A percentile compares a stretch with the other conserved stretches of the same genome.
Conservation (phyloP, 1,140 invertebrate species). For the Drosophila paulistorum region DNA sequence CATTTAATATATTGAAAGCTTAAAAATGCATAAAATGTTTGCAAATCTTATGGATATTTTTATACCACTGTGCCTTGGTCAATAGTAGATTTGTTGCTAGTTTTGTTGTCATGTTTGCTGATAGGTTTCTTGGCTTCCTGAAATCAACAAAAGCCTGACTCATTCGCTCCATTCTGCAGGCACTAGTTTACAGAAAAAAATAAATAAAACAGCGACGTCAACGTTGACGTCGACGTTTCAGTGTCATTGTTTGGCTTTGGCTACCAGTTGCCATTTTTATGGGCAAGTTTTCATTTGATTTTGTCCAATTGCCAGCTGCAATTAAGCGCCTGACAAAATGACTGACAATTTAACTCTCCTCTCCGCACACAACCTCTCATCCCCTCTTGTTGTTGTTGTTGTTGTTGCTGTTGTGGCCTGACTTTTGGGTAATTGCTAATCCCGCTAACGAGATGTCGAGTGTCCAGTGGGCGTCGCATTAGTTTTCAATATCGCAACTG, state of each 20-base stretch:
- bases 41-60: not conserved
- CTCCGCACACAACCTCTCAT: not conserved
- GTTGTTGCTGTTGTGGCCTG: slow-evolving; percentile 38
- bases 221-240: slow-evolving; percentile 53
- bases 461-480: slow-evolving; percentile 79
- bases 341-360: slow-evolving; percentile 69
- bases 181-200: not conserved
- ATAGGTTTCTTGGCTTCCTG: slow-evolving; percentile 64
- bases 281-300: slow-evolving; percentile 34
- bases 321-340: slow-evolving; percentile 80
- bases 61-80: slow-evolving; percentile 10
- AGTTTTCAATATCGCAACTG: slow-evolving; percentile 71
- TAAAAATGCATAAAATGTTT: no score
- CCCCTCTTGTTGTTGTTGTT: not conserved
- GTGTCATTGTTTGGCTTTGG: slow-evolving; percentile 73
- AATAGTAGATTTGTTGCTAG: slow-evolving; percentile 10
- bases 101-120: slow-evolving; percentile 43
- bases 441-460: slow-evolving; percentile 69
- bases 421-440: slow-evolving; percentile 78
- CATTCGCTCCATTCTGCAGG: slow-evolving; percentile 29
- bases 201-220: not conserved
- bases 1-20: no score
- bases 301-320: slow-evolving; percentile 69
- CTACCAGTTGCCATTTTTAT: slow-evolving; percentile 53
- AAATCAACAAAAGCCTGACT: slow-evolving; percentile 46